Evolutionary conservation across 1,140 invertebrate species (phyloP), one percentile per base, ranked within the genome.

Genomic region (Solen grandis): DNA sequence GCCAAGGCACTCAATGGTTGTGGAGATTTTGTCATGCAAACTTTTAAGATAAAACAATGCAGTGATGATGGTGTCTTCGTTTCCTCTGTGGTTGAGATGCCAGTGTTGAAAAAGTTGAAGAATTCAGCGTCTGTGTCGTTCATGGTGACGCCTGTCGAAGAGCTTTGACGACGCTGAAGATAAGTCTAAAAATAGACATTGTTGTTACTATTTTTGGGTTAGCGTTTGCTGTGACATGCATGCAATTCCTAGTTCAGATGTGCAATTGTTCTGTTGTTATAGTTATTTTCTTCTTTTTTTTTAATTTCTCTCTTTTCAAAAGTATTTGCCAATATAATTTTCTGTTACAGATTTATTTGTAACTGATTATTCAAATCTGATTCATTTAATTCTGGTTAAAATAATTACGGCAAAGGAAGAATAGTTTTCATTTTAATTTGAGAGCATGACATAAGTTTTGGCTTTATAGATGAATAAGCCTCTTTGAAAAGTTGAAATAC

Each of bases 81-180:
- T 75, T 96, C 97, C 33, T 96, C 97, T 70, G 93, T 98, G 73
- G 96, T 98, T 88, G 97, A 97, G 93, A 94, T 98, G 89, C 97
- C 97, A 54, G 97, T 98, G 73, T 52, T 70, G 31, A 35, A 79
- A 33, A 79, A 72, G 54, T 46, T 79, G 25, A 70, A 60, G 31
- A 50, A 79, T 41, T 79, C 77, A 10, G 68, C 77, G 8, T 70
- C 77, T 27, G 77, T 79, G 16, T 79, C 77, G 5, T 79, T 79
- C 50, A 33, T 79, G 66, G 77, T 79, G 16, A 79, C 77, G 1
- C 77, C 77, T 0, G 57, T 79, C 8, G 77, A 77, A 19, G 62
- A 38, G 27, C 66, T 54, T 13, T 73, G 19, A 14, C n/a, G n/a
- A n/a, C n/a, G n/a, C n/a, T 75, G 22, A 50, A 75, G 57, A 75